A percentile compares a stretch with the other conserved stretches of the same genome.
phyloP scores from a whole-genome alignment of 2,113 vertebrate species.

The Tretioscincus oriximinensis region DNA sequence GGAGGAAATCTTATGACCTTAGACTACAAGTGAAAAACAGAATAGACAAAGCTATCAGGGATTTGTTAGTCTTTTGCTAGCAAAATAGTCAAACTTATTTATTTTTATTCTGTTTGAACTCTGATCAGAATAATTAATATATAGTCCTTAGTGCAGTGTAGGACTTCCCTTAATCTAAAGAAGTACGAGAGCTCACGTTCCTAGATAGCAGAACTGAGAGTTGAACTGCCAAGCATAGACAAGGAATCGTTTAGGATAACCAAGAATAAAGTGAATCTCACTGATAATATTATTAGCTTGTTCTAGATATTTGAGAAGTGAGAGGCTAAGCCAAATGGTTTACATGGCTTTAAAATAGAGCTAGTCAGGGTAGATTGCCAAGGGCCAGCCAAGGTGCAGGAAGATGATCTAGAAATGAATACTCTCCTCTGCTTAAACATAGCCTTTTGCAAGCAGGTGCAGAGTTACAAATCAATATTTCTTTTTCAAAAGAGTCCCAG shows the following conservation, averaged over 20 bases:
- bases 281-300: slow-evolving; percentile 26
- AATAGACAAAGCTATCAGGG: not conserved
- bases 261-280: slow-evolving; percentile 9
- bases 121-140: not conserved
- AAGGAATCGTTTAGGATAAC: not conserved
- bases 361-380: not conserved
- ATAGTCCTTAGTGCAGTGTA: not conserved
- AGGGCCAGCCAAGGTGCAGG: not conserved
- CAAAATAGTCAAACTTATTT: not conserved
- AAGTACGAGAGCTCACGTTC: not conserved
- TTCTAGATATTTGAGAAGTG: slow-evolving; percentile 23
- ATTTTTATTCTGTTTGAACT: not conserved
- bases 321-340: not conserved
- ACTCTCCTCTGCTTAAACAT: slow-evolving; percentile 15
- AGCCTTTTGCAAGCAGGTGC: slow-evolving; percentile 19
- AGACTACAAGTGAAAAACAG: not conserved
- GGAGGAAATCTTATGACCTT: not conserved
- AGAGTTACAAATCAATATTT: slow-evolving; percentile 23
- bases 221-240: not conserved
- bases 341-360: slow-evolving; percentile 20
- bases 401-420: slow-evolving; percentile 22
- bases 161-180: not conserved
- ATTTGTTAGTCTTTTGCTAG: not conserved
- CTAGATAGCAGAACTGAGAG: slow-evolving; percentile 8
- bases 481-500: not conserved